Conservation (phyloP, 2,113 vertebrate species). For the Meriones unguiculatus region DNA sequence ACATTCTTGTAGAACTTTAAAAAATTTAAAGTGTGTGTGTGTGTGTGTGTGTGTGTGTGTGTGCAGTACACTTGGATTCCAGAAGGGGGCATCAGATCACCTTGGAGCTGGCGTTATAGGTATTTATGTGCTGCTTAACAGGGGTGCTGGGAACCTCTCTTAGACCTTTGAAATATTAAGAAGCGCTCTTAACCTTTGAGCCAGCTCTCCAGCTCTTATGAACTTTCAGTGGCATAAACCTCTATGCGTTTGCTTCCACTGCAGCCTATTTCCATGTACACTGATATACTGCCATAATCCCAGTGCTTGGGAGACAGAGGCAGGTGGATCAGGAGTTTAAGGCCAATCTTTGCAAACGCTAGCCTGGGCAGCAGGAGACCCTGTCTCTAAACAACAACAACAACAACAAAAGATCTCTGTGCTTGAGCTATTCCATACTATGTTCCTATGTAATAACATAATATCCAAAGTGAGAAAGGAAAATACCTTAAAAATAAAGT, state of each 20-base stretch:
- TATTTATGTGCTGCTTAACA: neutral
- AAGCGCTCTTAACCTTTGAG: neutral
- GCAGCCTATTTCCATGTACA: neutral
- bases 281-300: neutral
- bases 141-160: neutral
- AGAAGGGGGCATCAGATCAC: neutral
- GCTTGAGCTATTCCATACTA: neutral
- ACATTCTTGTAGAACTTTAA: neutral
- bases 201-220: neutral
- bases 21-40: neutral
- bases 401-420: neutral
- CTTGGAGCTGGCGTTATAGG: neutral
- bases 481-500: neutral
- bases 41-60: neutral
- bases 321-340: neutral
- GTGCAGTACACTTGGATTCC: neutral
- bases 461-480: neutral
- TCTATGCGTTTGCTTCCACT: neutral
- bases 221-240: neutral
- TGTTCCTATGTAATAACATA: neutral
- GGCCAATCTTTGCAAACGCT: neutral
- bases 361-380: neutral
- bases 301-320: neutral
- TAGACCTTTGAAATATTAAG: neutral
- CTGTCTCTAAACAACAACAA: no score